Evolutionary conservation across 2,888 invertebrate genomes (phyloP), one percentile per base, ranked within the genome.

Genomic region (Drosophila robusta): DNA sequence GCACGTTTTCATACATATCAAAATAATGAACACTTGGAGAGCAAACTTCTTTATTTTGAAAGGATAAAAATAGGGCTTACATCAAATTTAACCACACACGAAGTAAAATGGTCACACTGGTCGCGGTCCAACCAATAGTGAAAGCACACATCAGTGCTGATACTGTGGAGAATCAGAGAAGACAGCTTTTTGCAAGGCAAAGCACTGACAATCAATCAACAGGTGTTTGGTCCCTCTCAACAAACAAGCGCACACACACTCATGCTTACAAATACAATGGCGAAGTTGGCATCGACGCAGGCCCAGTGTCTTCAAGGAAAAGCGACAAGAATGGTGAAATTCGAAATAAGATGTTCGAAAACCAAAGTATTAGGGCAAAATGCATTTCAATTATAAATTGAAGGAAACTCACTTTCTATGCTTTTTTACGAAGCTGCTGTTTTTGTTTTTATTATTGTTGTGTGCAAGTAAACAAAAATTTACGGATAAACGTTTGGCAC

Each of bases 251-350:
- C 50, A 39, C 54, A 41, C 12, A 42, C 18, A 34, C 36, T 32
- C 14, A 38, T 50, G 49, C 32, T 54, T 2, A 50, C 38, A 42
- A 50, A 47, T 3, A 57, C 38, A 14, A 38, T 39, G 29, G n/a
- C 50, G 26, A 52, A 51, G 47, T 46, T 60, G 52, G 42, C 45
- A 65, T 51, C 54, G 58, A 52, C 41, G 46, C 58, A 51, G 47
- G 16, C 26, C 18, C 41, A 24, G 22, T 36, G 18, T 22, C 29
- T 11, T 46, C 26, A 24, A 61, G 69, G 69, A 67, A 62, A 52
- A 58, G 42, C 47, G 47, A 12, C 56, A 55, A 78, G 60, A 80
- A 88, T 88, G 73, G 87, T 84, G 84, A 84, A 88, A 84, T 84
- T 86, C 80, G 26, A 65, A 58, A 67, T 55, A 68, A 60, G 38